Evolutionary conservation across 2,888 invertebrate species (phyloP), one percentile per base, ranked within the genome.

Genomic region (Orchestes rusci): DNA sequence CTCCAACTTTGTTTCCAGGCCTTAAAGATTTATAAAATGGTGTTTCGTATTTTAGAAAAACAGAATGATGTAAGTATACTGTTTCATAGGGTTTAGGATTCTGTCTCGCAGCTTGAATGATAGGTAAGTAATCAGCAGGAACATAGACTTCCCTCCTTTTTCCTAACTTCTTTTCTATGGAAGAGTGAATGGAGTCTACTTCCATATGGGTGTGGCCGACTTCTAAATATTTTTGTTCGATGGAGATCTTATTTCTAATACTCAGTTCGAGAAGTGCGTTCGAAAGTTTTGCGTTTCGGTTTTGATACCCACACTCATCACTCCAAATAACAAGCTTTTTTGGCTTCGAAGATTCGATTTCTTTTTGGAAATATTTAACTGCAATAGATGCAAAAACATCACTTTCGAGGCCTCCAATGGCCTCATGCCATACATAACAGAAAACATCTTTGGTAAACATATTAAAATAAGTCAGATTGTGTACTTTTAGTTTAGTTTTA

Each of bases 131-230:
- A 33, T 53, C 50, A 28, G 52, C 52, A 13, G 53, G 53, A 33
- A 53, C 27, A 39, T 43, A 52, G 13, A 55, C 43, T 48, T 52
- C 50, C 32, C 34, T 44, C 23, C 23, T 23, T 23, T 23, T 23
- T 23, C 23, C 23, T 10, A 23, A 7, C 10, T 23, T 23, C 10
- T 23, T 16, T 18, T 34, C 35, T 7, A 34, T 34, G 17, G 35
- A 8, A 34, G 35, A 5, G 12, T 34, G 35, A 18, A 52, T 44
- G n/a, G 50, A 53, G 28, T 59, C 58, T 7, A 56, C 53, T 45
- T 57, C 58, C 55, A 57, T 58, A 30, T 59, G 55, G 23, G 56
- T 59, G 45, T 59, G 56, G 15, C 56, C 55, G 28, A 53, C 53
- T 41, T 53, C 58, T 13, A 53, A 40, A 45, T 55, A 53, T 34